These are phyloP conservation scores for Tangara arthus DNA, from an alignment of 2,797 vertebrate genomes.

Conservation along the genomic window DNA sequence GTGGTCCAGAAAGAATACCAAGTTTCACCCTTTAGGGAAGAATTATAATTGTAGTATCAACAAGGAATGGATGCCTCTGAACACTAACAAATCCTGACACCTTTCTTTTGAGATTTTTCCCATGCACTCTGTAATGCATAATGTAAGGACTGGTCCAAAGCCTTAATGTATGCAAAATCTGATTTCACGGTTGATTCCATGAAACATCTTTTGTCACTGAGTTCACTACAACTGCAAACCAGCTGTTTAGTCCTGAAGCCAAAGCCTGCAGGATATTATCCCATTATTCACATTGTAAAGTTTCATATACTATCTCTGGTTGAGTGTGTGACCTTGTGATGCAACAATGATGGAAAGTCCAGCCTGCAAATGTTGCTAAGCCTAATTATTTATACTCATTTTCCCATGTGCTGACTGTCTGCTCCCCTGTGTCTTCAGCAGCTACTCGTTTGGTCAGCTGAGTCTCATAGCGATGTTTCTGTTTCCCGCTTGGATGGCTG, in stretches of 20 bases:
- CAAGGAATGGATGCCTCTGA: not conserved
- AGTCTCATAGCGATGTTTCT: not conserved
- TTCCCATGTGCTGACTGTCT: not conserved
- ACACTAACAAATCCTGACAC: not conserved
- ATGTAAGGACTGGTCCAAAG: not conserved
- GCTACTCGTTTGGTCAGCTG: not conserved
- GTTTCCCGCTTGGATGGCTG: not conserved
- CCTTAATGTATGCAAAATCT: conserved; percentile 45
- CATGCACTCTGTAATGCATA: not conserved
- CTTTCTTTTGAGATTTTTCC: conserved; percentile 26
- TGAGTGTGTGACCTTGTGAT: not conserved
- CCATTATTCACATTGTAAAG: not conserved
- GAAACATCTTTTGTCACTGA: conserved; percentile 20
- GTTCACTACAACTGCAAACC: conserved; percentile 25
- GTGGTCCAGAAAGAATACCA: not conserved
- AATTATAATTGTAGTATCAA: not conserved
- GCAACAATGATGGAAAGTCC: not conserved
- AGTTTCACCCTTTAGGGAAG: not conserved
- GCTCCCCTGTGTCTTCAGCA: not conserved
- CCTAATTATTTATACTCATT: not conserved
- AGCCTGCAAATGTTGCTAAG: not conserved
- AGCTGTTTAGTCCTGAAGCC: not conserved
- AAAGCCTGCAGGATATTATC: not conserved
- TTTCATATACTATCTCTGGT: not conserved
- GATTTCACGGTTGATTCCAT: conserved; percentile 31